Conservation (phyloP, 1,140 invertebrate species). For the Capitella teleta region DNA sequence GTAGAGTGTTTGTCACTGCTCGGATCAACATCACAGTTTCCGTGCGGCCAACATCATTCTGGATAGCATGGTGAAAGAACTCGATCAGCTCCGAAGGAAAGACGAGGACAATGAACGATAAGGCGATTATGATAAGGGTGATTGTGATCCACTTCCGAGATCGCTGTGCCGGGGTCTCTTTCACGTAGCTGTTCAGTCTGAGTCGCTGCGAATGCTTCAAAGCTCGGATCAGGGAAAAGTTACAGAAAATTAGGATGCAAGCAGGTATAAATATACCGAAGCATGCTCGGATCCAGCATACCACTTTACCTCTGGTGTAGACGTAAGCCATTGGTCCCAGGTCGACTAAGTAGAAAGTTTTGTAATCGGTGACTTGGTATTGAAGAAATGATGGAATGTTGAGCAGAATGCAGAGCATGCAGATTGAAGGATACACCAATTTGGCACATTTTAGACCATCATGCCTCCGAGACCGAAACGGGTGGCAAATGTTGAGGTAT, state of each 20-base stretch:
- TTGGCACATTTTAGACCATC: not conserved
- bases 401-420: not conserved
- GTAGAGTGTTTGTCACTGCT: constrained; percentile 32
- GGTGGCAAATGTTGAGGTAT: constrained; percentile 1
- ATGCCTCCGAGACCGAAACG: not conserved
- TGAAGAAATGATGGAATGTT: not conserved
- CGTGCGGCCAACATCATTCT: not conserved
- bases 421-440: not conserved
- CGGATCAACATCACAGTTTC: constrained; percentile 7
- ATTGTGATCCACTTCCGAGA: constrained; percentile 27
- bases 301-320: not conserved
- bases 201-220: constrained; percentile 18
- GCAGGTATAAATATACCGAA: not conserved
- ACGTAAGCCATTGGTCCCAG: constrained; percentile 7
- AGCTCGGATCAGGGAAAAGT: constrained; percentile 8
- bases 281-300: not conserved
- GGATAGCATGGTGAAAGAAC: constrained; percentile 13
- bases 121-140: constrained; percentile 29
- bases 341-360: not conserved
- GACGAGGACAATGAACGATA: constrained; percentile 32
- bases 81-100: constrained; percentile 33
- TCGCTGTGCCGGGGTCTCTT: constrained; percentile 12
- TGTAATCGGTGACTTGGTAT: not conserved
- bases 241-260: constrained; percentile 1
- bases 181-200: constrained; percentile 17